Base-by-base conservation (phyloP, 2,113 vertebrate genomes). In the Melospiza georgiana region DNA sequence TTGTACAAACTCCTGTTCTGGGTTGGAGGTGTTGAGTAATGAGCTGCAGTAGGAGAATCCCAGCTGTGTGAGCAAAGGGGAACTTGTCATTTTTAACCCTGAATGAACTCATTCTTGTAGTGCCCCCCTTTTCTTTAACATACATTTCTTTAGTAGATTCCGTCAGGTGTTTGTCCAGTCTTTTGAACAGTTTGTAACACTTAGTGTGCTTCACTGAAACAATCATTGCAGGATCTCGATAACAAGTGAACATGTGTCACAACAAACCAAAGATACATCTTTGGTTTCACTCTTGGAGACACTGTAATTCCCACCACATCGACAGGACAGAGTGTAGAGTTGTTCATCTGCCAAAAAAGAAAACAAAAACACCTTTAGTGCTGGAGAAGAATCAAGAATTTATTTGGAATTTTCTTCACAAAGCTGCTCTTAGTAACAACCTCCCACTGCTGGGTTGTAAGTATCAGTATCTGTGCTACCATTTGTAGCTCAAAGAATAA, bases 281-380 rank as follows among this genome's bases (percentile, higher is more conserved):
- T 97, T 87, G 39, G 79, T 94, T 96, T 98, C 98, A 23, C 87
- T 97, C 94, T 96, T 92, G 54, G 74, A 95, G 84, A 98, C 71
- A 18, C 48, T 90, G 65, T 98, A 98, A 94, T 94, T 97, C 87
- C 98, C 98, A 81, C 98, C 98, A 93, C 98, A 98, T 18, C 98
- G 97, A 89, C 98, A 98, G 10, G 65, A 94, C 23, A 97, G 85
- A 57, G 73, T 97, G 31, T 98, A 98, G 82, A 95, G 89, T 4
- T 95, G 95, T 74, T 98, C 97, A 93, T 94, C 98, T 98, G 94
- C 93, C 91, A 94, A 65, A 95, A 93, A 52, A 81, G 20, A 25
- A 74, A 65, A 89, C 39, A 81, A 71, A 86, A 63, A 23, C 27
- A 25, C 31, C 39, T 88, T 94, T 20, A 96, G 48, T 78, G 33